A percentile compares a stretch with the other conserved stretches of the same genome.
Conservation (phyloP, 2,888 invertebrate species). For the Dryocosmus kuriphilus region DNA sequence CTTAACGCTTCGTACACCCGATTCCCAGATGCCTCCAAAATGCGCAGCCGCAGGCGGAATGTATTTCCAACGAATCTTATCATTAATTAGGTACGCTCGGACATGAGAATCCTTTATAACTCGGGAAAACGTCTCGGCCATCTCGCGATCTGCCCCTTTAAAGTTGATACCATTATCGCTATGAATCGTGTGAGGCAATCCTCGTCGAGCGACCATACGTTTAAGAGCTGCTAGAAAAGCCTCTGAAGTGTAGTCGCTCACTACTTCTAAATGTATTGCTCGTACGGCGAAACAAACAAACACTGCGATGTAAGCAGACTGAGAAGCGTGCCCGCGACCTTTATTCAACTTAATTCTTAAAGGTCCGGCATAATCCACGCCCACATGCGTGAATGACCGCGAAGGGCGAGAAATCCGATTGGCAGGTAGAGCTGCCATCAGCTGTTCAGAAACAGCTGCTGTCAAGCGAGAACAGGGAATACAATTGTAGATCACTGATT, state of each 20-base stretch:
- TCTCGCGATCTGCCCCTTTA: conserved; percentile 59
- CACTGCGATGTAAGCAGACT: conserved; percentile 58
- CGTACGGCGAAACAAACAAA: conserved; percentile 61
- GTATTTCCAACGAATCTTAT: conserved; percentile 67
- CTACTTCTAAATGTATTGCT: conserved; percentile 61
- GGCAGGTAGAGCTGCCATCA: conserved; percentile 20
- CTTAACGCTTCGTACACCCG: conserved; percentile 67
- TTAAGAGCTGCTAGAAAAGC: conserved; percentile 58
- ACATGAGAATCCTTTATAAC: conserved; percentile 1
- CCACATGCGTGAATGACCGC: neutral
- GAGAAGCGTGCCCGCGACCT: conserved; percentile 49
- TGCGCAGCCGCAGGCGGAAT: conserved; percentile 68
- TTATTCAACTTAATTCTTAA: conserved; percentile 42
- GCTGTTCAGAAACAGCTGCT: neutral
- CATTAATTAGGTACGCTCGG: conserved; percentile 40
- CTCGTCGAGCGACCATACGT: conserved; percentile 63
- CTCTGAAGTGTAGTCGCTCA: conserved; percentile 32
- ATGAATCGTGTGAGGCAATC: conserved; percentile 57
- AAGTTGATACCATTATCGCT: conserved; percentile 69
- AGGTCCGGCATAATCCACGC: conserved; percentile 50
- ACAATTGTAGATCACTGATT: conserved; percentile 35
- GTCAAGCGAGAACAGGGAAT: conserved; percentile 8
- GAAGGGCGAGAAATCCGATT: conserved; percentile 5
- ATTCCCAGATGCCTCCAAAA: conserved; percentile 71
- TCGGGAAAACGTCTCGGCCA: conserved; percentile 41